Base-by-base conservation (phyloP, 2,113 vertebrate genomes). In the Cyprinodon variegatus region DNA sequence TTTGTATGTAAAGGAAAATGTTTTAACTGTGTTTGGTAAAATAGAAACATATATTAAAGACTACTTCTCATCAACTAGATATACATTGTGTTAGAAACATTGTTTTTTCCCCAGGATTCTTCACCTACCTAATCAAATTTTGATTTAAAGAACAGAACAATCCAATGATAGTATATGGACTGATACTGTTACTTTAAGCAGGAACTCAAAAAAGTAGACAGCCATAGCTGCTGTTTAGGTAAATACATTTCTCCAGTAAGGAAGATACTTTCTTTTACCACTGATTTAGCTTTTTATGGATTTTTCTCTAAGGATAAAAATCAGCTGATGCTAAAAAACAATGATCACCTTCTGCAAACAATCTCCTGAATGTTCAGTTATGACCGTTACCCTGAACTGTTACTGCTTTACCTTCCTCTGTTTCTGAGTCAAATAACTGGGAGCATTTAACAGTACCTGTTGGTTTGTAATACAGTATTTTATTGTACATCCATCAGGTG, bases 1-100 rank as follows among this genome's bases (percentile, higher is more conserved):
- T 59, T 77, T 80, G 65, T 74, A 85, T 65, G 74, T 65, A 68
- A 45, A 66, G 17, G 4, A 50, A 50, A 50, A 50, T n/a, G 50
- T 57, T 57, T 57, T 57, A 50, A 57, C 10, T 14, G n/a, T n/a
- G 17, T 20, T 53, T 14, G 6, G 50, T 57, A 57, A 57, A 57
- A 57, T n/a, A 4, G 46, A 14, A 14, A 50, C 14, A 14, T 15
- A 15, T 53, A 41, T 6, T 6, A 41, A 41, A 2, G 41, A 41
- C 41, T 41, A 41, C 9, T 41, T 2, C 9, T 41, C 41, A 41
- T 9, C 3, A 4, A 41, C 41, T 2, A 6, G 13, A 17, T 17
- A 53, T 17, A 57, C 17, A 20, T 20, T 57, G 2, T 20, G 50
- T 6, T 9, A 20, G 6, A 57, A 57, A 57, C 7, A 57, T 20